phyloP scores from a whole-genome alignment of 2,888 invertebrate species.

The Nebria salina region DNA sequence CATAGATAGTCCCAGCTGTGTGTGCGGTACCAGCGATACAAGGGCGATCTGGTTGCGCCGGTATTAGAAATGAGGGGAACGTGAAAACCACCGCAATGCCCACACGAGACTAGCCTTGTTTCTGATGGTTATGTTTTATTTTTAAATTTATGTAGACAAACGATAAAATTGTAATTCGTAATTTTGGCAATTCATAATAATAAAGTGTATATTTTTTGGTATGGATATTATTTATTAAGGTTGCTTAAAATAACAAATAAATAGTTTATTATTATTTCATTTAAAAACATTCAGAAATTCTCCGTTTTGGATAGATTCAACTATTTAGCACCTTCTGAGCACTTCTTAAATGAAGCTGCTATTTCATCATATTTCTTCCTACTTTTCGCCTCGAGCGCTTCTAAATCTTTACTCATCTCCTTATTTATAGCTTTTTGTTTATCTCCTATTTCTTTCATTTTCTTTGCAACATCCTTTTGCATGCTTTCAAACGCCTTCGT shows the following conservation, averaged over 20 bases:
- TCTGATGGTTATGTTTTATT: slow-evolving; percentile 37
- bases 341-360: slow-evolving; percentile 17
- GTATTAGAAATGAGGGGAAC: background rate
- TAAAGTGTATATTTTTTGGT: no score
- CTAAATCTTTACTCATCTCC: slow-evolving; percentile 19
- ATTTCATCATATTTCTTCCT: slow-evolving; percentile 29
- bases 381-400: slow-evolving; percentile 17
- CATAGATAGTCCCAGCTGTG: slow-evolving; percentile 32
- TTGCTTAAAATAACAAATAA: no score
- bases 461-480: slow-evolving; percentile 28
- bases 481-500: slow-evolving; percentile 18
- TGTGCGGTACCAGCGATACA: background rate
- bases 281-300: no score
- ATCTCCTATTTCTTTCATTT: slow-evolving; percentile 17
- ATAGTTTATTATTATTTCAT: no score
- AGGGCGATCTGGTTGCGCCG: background rate
- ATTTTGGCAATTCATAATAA: slow-evolving; percentile 4
- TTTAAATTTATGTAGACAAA: slow-evolving; percentile 44
- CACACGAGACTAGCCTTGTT: slow-evolving; percentile 33
- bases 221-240: no score
- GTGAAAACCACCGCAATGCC: slow-evolving; percentile 23
- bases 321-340: slow-evolving; percentile 6
- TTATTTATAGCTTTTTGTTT: slow-evolving; percentile 20
- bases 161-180: slow-evolving; percentile 41
- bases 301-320: no score